These are phyloP conservation scores for Campylorhamphus procurvoides DNA, from an alignment of 2,113 vertebrate genomes.

Conservation along the genomic window DNA sequence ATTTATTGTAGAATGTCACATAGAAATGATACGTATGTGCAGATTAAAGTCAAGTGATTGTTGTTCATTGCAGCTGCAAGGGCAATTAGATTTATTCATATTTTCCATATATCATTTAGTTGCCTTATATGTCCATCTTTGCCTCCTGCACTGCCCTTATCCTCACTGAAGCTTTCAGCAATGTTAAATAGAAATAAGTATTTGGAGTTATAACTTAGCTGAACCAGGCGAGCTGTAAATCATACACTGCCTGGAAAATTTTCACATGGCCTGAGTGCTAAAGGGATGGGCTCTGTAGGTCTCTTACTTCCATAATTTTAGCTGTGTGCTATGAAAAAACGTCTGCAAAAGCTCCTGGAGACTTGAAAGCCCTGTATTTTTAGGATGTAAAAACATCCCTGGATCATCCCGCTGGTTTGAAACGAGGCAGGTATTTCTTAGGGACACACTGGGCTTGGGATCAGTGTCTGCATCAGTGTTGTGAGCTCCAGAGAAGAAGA, in stretches of 20 bases:
- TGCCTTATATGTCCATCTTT: constrained; percentile 59
- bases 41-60: constrained; percentile 30
- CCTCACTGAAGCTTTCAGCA: not conserved
- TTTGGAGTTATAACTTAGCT: not conserved
- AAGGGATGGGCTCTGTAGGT: not conserved
- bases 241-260: not conserved
- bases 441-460: not conserved
- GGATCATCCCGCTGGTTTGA: not conserved
- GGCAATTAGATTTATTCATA: constrained; percentile 45
- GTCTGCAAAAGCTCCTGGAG: not conserved
- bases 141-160: not conserved
- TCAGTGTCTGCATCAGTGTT: not conserved
- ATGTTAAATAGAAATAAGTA: not conserved
- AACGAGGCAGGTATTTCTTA: not conserved
- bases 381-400: not conserved
- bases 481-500: not conserved
- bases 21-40: not conserved
- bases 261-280: not conserved
- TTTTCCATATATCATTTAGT: constrained; percentile 55
- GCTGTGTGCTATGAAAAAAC: not conserved
- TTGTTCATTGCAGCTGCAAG: constrained; percentile 4
- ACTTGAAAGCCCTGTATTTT: not conserved
- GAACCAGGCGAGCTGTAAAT: not conserved
- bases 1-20: constrained; percentile 31
- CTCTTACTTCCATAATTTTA: not conserved